Evolutionary conservation across 2,888 invertebrate genomes (phyloP), one percentile per base, ranked within the genome.

Genomic region (Drosophila recens): DNA sequence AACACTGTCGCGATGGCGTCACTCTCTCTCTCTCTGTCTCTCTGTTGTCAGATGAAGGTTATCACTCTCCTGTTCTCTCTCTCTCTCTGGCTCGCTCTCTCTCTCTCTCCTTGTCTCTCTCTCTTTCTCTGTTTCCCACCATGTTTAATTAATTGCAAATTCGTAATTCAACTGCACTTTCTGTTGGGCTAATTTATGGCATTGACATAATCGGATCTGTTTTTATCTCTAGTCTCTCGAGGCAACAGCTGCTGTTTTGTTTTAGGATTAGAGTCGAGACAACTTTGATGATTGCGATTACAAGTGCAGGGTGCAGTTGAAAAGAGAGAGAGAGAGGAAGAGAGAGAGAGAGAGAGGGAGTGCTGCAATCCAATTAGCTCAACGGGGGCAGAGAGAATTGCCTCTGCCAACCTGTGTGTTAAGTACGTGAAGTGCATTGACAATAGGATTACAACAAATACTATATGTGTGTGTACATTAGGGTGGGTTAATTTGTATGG

Each of bases 71-170:
- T 80, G 65, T 70, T 54, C 46, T 59, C 61, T 66, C 62, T 43
- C 17, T 27, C 15, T 17, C 40, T 40, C 5, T 0, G 8, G 1
- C 30, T 54, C 42, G n/a, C n/a, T 42, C 49, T 17, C 17, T 38
- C 13, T 17, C 27, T 8, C 1, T 38, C n/a, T 27, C 4, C 13
- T 13, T 36, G 13, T 4, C 13, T 13, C 11, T 13, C 36, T 17
- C 17, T 36, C 4, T 36, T 1, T 36, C 36, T 36, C 5, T 23
- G 34, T 13, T 34, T 11, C 11, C 17, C 13, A 6, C 42, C 61
- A 75, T 73, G 65, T 62, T 73, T 73, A 76, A 76, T 76, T 70
- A 76, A 77, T 77, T 76, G 70, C 76, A 73, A 73, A 76, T 76
- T 74, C 63, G 57, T 40, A 65, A 65, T 73, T 73, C 58, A 40